Conservation (phyloP, 2,888 invertebrate genomes). For the Himalopsyche kuldschensis region DNA sequence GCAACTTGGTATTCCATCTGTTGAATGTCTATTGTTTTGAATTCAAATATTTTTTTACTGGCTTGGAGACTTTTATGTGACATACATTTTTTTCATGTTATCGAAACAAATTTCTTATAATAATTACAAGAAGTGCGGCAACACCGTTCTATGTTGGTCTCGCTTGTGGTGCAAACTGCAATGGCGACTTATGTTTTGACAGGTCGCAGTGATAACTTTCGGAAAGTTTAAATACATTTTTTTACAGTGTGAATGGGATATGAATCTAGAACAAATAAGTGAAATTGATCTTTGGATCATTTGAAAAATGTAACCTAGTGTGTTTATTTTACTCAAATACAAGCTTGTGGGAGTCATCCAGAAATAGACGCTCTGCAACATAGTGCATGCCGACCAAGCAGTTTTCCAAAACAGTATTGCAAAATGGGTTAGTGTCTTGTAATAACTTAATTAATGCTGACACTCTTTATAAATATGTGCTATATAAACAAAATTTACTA, state of each 20-base stretch:
- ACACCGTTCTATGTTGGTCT: background rate
- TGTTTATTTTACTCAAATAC: background rate
- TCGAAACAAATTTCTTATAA: no score
- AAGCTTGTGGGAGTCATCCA: background rate
- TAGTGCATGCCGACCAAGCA: background rate
- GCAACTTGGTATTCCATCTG: no score
- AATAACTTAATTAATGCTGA: background rate
- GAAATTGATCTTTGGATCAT: background rate
- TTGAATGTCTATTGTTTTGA: no score
- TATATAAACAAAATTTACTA: background rate
- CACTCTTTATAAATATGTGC: background rate
- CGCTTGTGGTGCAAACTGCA: background rate
- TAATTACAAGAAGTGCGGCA: background rate
- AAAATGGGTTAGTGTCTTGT: background rate
- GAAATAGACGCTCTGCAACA: background rate
- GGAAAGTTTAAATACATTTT: background rate
- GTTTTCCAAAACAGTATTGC: background rate
- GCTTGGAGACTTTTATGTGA: no score
- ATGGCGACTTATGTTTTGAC: background rate
- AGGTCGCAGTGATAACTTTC: background rate
- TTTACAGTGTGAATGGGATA: background rate
- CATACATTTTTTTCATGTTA: no score
- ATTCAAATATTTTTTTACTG: no score
- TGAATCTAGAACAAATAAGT: background rate
- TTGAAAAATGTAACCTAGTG: background rate